These are phyloP conservation scores for Nothocercus julius DNA, from an alignment of 2,113 vertebrate species.

Conservation along the genomic window DNA sequence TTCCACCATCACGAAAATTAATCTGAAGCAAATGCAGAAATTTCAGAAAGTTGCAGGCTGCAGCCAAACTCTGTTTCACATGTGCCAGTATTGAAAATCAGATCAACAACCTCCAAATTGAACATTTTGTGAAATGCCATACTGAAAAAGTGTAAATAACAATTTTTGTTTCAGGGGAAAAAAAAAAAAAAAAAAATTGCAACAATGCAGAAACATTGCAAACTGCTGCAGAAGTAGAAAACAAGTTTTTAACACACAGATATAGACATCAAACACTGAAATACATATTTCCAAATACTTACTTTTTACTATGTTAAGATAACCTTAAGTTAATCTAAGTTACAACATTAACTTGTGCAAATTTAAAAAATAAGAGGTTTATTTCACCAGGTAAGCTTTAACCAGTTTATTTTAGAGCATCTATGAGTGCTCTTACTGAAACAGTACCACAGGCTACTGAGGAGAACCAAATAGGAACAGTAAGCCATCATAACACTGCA, in stretches of 20 bases:
- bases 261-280: not conserved
- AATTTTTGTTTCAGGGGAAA: not conserved
- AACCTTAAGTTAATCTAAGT: not conserved
- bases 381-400: not conserved
- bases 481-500: not conserved
- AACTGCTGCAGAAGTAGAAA: not conserved
- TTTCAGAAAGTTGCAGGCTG: not conserved
- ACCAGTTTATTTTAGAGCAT: not conserved
- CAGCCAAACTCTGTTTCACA: not conserved
- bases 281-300: not conserved
- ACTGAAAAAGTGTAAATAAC: not conserved
- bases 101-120: fast-evolving
- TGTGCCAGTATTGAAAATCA: not conserved
- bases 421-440: fast-evolving
- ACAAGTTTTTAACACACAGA: not conserved
- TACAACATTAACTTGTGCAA: not conserved
- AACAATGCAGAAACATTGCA: not conserved
- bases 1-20: not conserved
- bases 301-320: not conserved
- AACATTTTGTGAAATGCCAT: not conserved
- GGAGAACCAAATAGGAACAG: not conserved
- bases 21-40: not conserved
- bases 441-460: not conserved
- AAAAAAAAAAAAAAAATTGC: not conserved
- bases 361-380: not conserved